Base-by-base conservation (phyloP, 92 coral and sea anemone species). In the Scolanthus callimorphus region DNA sequence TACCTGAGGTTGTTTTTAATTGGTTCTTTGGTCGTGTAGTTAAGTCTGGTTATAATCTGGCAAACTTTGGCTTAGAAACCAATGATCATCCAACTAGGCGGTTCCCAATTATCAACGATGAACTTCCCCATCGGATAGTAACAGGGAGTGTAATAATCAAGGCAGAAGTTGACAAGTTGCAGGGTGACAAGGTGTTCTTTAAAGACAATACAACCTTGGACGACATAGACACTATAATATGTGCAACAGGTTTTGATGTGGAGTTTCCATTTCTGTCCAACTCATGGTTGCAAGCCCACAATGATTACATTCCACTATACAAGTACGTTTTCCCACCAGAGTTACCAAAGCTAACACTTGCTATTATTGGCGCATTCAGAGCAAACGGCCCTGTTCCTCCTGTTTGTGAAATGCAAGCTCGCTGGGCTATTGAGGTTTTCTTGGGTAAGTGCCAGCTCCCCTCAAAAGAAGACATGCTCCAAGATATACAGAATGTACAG, bases 391-490 rank as follows among this genome's bases (percentile, higher is more conserved):
- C 91, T 0, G 73, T 62, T 4, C 60, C 77, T 13, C 91, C 97
- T 0, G n/a, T 74, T 0, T 1, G 6, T 11, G 97, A 91, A 68
- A 50, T 83, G 38, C 97, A 91, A 55, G 76, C 85, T 4, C 87
- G 97, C 44, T 89, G 84, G 87, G 96, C 91, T 4, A 78, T 59
- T 6, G 80, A 78, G 24, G 91, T 91, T 0, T 91, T 91, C 53
- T 52, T 57, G 20, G 88, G 89, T 3, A 58, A 70, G 20, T 67
- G 61, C 20, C 52, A 15, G 11, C 65, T 91, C 44, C 96, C 97
- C 2, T 31, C 55, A 57, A 27, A 58, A 25, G 71, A 88, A 43
- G 45, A 49, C 11, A 87, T 91, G 97, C 44, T 54, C 41, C 62
- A 57, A 43, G 90, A 78, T 28, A 52, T 86, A 20, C 44, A 26